These are phyloP conservation scores for Chymomyza caudatula DNA, from an alignment of 2,888 invertebrate species.

Conservation along the genomic window DNA sequence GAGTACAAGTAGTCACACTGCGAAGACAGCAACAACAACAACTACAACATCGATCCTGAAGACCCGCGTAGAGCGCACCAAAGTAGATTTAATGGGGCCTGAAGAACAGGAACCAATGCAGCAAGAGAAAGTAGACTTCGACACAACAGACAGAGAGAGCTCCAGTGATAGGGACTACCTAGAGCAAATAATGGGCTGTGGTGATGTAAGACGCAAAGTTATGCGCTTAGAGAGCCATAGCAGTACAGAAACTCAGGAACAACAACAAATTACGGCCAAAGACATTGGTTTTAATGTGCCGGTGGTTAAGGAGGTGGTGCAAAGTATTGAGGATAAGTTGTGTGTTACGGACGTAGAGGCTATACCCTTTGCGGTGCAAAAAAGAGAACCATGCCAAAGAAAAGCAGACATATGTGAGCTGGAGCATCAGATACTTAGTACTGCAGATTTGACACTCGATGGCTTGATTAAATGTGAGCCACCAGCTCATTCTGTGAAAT, in stretches of 20 bases:
- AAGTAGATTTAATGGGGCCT: conserved; percentile 44
- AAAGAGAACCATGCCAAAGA: conserved; percentile 57
- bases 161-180: conserved; percentile 65
- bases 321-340: conserved; percentile 79
- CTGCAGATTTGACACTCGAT: conserved; percentile 58
- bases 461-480: conserved; percentile 53
- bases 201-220: conserved; percentile 81
- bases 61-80: conserved; percentile 50
- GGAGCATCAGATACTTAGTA: conserved; percentile 66
- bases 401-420: conserved; percentile 53
- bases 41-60: conserved; percentile 41
- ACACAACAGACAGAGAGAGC: not conserved
- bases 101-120: not conserved
- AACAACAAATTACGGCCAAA: conserved; percentile 33
- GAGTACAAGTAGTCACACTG: conserved; percentile 74
- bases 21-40: conserved; percentile 45
- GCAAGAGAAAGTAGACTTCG: not conserved
- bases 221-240: conserved; percentile 78
- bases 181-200: conserved; percentile 75
- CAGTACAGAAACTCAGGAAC: conserved; percentile 53
- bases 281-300: conserved; percentile 69
- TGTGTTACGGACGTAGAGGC: conserved; percentile 64
- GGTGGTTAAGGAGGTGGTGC: conserved; percentile 81
- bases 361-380: conserved; percentile 67
- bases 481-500: conserved; percentile 47